Percentiles rank a stretch among this genome's conserved stretches.
These are phyloP conservation scores for Chrysocyon brachyurus DNA, from an alignment of 2,797 vertebrate species.

Conservation along the genomic window DNA sequence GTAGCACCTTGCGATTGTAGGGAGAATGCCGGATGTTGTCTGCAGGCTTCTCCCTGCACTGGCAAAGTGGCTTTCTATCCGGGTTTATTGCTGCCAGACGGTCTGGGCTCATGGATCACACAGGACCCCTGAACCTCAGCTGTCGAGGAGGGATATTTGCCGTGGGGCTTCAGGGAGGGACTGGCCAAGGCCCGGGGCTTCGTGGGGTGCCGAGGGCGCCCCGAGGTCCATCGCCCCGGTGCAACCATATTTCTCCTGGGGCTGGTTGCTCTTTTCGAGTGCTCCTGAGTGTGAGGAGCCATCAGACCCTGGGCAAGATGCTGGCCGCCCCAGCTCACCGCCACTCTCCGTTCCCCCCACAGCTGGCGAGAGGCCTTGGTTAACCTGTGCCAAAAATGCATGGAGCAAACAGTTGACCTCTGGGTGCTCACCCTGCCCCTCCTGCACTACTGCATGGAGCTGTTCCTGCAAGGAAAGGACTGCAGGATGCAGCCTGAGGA, in stretches of 20 bases:
- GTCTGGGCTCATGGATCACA: background rate
- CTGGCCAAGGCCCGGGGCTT: fast-evolving
- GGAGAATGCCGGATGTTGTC: background rate
- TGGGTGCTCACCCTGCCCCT: constrained; percentile 94
- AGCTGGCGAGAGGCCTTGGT: constrained; percentile 61
- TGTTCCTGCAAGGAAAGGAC: constrained; percentile 71
- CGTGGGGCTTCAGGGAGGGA: background rate
- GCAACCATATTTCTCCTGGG: background rate
- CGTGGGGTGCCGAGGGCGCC: fast-evolving
- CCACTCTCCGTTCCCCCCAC: background rate
- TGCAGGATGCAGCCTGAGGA: constrained; percentile 74
- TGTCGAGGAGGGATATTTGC: background rate
- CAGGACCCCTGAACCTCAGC: background rate
- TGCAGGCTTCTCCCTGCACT: fast-evolving
- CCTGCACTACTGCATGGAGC: constrained; percentile 89
- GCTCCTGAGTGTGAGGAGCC: fast-evolving
- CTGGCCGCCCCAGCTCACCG: fast-evolving
- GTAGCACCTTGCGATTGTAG: fast-evolving
- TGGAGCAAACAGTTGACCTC: fast-evolving
- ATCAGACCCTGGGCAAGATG: fast-evolving
- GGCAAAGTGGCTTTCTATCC: background rate
- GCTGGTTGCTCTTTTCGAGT: too few relatives aligned
- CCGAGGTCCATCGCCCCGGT: too few relatives aligned
- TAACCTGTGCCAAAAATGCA: constrained; percentile 73
- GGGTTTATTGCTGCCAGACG: background rate